phyloP scores from a whole-genome alignment of 2,797 vertebrate species.

The Paedocypris micromegethes region DNA sequence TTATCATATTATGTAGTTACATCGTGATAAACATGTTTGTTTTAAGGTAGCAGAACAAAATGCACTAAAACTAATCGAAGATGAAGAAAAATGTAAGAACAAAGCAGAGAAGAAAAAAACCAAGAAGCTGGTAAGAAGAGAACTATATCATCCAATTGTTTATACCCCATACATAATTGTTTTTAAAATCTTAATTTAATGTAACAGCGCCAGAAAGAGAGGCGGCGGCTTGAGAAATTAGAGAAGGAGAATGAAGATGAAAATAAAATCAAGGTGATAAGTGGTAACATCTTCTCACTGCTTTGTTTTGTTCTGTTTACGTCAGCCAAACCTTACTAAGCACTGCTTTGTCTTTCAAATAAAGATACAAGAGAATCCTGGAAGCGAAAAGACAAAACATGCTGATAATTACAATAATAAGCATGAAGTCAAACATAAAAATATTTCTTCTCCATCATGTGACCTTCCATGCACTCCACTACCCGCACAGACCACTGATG shows the following conservation, averaged over 20 bases:
- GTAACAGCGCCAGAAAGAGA: conserved; percentile 67
- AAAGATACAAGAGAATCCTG: conserved; percentile 48
- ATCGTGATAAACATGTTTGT: neutral
- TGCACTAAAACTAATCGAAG: conserved; percentile 57
- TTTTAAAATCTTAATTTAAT: conserved; percentile 24
- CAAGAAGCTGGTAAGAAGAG: conserved; percentile 64
- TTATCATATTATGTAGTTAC: too few species aligned
- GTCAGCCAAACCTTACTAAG: neutral
- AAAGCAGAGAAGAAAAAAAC: conserved; percentile 64
- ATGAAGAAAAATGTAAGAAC: conserved; percentile 59
- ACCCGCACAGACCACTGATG: conserved; percentile 17
- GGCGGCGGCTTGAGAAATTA: conserved; percentile 55
- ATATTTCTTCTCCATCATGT: conserved; percentile 34
- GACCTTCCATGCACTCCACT: conserved; percentile 30
- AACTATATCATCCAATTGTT: neutral
- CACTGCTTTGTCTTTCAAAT: neutral
- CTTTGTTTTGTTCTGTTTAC: neutral
- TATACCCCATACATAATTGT: neutral
- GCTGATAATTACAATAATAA: conserved; percentile 45
- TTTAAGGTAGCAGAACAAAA: conserved; percentile 63
- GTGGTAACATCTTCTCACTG: conserved; percentile 6
- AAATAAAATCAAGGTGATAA: conserved; percentile 53
- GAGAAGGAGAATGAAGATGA: conserved; percentile 58
- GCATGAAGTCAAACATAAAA: conserved; percentile 34
- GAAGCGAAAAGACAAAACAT: conserved; percentile 46